Evolutionary conservation across 2,888 invertebrate species (phyloP).

Genomic region (Leptarthrus brevirostris): DNA sequence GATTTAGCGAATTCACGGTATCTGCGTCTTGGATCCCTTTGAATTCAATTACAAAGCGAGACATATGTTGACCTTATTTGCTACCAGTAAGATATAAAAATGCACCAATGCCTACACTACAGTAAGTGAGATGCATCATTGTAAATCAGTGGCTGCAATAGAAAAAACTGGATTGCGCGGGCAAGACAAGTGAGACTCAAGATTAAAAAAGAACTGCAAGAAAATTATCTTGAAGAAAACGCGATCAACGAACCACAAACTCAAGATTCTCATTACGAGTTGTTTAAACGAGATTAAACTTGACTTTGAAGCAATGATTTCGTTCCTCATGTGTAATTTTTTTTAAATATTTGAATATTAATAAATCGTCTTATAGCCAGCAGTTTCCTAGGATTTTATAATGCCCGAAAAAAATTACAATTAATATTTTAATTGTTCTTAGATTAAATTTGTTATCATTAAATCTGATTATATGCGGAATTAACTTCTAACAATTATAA

Average conservation of each 20-base stretch:
- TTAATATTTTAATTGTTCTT: no score
- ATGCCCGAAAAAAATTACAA: no score
- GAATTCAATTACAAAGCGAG: constrained; percentile 19
- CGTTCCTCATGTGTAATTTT: not conserved
- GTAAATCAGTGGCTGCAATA: constrained; percentile 8
- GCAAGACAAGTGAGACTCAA: constrained; percentile 8
- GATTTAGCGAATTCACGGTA: not conserved
- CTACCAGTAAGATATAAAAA: not conserved
- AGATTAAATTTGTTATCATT: no score
- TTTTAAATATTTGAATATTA: constrained; percentile 12
- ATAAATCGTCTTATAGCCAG: not conserved
- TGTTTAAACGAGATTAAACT: constrained; percentile 33
- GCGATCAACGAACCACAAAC: constrained; percentile 41
- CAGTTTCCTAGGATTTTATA: no score
- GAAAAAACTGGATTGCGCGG: constrained; percentile 19
- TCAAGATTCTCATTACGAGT: constrained; percentile 36
- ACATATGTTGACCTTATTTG: constrained; percentile 37
- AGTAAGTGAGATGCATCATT: constrained; percentile 15
- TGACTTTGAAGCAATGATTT: constrained; percentile 33
- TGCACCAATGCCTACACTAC: constrained; percentile 10
- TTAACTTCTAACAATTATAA: no score
- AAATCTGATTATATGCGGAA: no score
- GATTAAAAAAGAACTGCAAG: constrained; percentile 2
- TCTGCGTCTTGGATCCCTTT: not conserved
- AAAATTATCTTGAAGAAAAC: constrained; percentile 36